These are phyloP conservation scores for Biston stratarius DNA, from an alignment of 2,888 invertebrate genomes.

Conservation along the genomic window DNA sequence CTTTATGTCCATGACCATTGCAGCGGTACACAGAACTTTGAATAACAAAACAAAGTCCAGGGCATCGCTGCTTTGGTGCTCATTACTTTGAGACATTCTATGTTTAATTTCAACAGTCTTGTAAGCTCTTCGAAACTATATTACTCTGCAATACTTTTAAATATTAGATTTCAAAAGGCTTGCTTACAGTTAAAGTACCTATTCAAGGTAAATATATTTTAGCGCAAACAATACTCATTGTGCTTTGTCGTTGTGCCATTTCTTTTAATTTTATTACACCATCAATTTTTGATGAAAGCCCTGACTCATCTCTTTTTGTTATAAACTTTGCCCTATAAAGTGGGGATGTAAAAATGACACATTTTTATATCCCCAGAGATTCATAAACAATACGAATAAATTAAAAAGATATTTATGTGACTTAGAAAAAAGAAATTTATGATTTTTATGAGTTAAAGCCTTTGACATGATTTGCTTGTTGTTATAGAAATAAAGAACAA, in stretches of 20 bases:
- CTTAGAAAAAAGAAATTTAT: background rate
- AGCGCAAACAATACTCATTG: background rate
- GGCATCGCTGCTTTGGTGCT: no score
- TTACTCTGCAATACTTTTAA: no score
- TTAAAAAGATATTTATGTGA: conserved; percentile 23
- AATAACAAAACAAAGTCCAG: no score
- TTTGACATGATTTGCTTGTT: no score
- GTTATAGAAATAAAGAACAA: no score
- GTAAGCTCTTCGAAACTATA: no score
- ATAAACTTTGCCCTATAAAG: conserved; percentile 17
- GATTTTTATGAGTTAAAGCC: background rate
- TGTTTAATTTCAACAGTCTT: no score
- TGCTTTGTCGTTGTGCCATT: conserved; percentile 2
- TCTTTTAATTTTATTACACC: conserved; percentile 14
- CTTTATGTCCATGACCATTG: no score
- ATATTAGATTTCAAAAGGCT: no score
- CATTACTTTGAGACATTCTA: no score
- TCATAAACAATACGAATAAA: conserved; percentile 22
- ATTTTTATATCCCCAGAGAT: conserved; percentile 14
- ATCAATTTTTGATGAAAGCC: conserved; percentile 22
- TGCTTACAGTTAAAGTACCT: no score
- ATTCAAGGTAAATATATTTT: background rate
- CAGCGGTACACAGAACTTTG: no score
- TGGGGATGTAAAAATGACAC: conserved; percentile 8
- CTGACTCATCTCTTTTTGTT: conserved; percentile 10